Base-by-base conservation (phyloP, 1,140 invertebrate genomes). In the Brachionus sp. region DNA sequence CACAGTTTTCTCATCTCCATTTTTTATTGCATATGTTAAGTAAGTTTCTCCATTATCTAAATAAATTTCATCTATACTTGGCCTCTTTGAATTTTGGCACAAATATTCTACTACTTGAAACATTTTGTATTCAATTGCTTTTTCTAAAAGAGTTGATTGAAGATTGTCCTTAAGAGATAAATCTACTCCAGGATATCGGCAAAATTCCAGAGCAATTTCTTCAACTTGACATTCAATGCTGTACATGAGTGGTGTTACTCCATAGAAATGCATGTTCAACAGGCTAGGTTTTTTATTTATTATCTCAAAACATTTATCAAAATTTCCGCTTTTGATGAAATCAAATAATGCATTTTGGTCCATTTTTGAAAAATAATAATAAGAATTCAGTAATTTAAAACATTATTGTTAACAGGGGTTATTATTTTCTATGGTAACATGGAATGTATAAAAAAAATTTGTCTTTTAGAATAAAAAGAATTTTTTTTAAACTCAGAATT, bases 151-250 rank as follows among this genome's bases (percentile, higher is more conserved):
- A 19, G 50, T 80, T 9, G 50, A 66, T 9, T 80, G 35, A 12
- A 80, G 39, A 29, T 80, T 80, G 25, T 80, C 77, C 62, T 35
- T 80, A 19, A 80, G 23, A 19, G 19, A 4, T 9, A 57, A 33
- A 35, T 80, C 46, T 5, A 80, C 16, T n/a, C n/a, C 9, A 19
- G 50, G 33, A 35, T 9, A 29, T 66, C 35, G 77, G 19, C 50
- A 80, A n/a, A 80, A 39, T 62, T 80, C 77, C 23, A 80, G 25
- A 19, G 50, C 46, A 44, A 80, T 80, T 10, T 80, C 77, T 80
- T 80, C 77, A 19, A 12, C 29, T 66, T 80, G 35, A 10, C 35
- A 80, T 16, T 80, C 77, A 16, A 80, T 80, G 50, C 77, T 62
- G 39, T 42, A 66, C 50, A 62, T 57, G 2, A 80, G 57, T 29